A percentile compares a stretch with the other conserved stretches of the same genome.
These are phyloP conservation scores for Melitaea cinxia DNA, from an alignment of 1,140 invertebrate species.

Conservation along the genomic window DNA sequence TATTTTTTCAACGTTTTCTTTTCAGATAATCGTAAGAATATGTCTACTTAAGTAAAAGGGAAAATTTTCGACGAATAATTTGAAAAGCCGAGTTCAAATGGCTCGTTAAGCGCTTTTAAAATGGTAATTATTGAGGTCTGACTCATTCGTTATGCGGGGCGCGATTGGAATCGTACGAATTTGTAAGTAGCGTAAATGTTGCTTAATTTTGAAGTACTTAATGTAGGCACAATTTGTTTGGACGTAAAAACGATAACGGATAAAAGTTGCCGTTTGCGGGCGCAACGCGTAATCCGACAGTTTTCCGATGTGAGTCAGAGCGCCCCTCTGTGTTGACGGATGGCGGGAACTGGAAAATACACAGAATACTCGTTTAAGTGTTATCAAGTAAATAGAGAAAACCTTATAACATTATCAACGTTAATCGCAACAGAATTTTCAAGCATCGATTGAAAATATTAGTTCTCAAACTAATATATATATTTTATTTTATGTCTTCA, in stretches of 20 bases:
- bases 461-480: too few relatives aligned
- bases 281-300: conserved; percentile 55
- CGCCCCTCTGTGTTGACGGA: conserved; percentile 43
- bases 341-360: conserved; percentile 30
- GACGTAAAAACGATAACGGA: conserved; percentile 48
- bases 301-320: conserved; percentile 48
- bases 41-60: conserved; percentile 35
- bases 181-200: conserved; percentile 32
- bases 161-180: conserved; percentile 23
- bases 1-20: conserved; percentile 47
- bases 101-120: conserved; percentile 42
- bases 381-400: conserved; percentile 33
- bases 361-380: conserved; percentile 38
- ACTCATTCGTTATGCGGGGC: conserved; percentile 29
- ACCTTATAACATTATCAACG: conserved; percentile 5
- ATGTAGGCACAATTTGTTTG: conserved; percentile 45
- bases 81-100: conserved; percentile 37
- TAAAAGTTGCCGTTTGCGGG: conserved; percentile 55
- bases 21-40: conserved; percentile 47
- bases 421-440: not conserved
- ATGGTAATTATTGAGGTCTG: conserved; percentile 36
- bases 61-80: conserved; percentile 25
- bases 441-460: not conserved
- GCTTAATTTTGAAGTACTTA: conserved; percentile 45
- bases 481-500: too few relatives aligned